Evolutionary conservation across 2,888 invertebrate species (phyloP), one percentile per base, ranked within the genome.

Genomic region (Hoplodrina blanda): DNA sequence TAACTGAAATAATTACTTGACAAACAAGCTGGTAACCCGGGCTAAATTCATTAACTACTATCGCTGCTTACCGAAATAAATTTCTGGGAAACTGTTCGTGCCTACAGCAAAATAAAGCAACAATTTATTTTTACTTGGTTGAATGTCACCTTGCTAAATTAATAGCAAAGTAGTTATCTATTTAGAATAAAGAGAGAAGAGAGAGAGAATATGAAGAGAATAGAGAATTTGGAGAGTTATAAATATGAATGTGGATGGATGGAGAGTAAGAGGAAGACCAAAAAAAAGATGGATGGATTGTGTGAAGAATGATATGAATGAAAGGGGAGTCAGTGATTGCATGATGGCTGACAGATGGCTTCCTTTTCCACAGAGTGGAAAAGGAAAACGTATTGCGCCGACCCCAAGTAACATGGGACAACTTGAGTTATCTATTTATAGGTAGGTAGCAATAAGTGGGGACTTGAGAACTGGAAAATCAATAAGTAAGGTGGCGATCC

Each of bases 401-500:
- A n/a, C n/a, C n/a, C n/a, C n/a, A n/a, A n/a, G n/a, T n/a, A n/a
- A n/a, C n/a, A n/a, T n/a, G n/a, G n/a, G n/a, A n/a, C n/a, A n/a
- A n/a, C n/a, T n/a, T n/a, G n/a, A 25, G 25, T 25, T 25, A 25
- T 25, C 25, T 2, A 61, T 77, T 71, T 71, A 44, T 44, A 59
- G 55, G 13, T 46, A 5, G 11, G 4, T 11, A 50, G 25, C 60
- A 69, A 57, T 67, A 65, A 60, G 19, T n/a, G 50, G 15, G 50
- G 62, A 62, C 65, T 68, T 73, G 73, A 79, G 62, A 72, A 68
- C 64, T 81, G 71, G 64, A 80, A 84, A 85, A 88, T 87, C 83
- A 83, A 88, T 87, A 85, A 85, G 75, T 77, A 80, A 83, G 73
- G 81, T 77, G 80, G 78, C 85, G 83, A 90, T 89, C 87, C 80